Conservation (phyloP, 2,797 vertebrate species). For the Percopsis omiscomaycus region DNA sequence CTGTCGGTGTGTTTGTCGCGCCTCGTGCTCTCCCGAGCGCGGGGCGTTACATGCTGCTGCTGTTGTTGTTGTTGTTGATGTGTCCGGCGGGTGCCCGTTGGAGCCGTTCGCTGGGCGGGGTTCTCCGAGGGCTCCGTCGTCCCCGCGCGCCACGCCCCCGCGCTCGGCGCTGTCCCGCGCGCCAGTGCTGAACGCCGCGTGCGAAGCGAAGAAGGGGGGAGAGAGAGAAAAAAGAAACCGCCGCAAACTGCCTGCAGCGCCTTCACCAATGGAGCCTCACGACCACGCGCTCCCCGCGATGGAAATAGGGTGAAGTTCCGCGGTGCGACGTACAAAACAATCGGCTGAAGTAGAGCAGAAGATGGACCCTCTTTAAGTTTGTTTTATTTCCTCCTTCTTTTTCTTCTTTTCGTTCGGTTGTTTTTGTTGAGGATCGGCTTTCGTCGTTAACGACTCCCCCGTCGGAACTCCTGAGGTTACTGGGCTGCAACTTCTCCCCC, state of each 20-base stretch:
- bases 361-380: slow-evolving; percentile 43
- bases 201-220: slow-evolving; percentile 11
- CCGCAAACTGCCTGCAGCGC: slow-evolving; percentile 62
- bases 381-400: slow-evolving; percentile 36
- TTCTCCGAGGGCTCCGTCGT: slow-evolving; percentile 55
- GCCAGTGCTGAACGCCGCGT: slow-evolving; percentile 67
- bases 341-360: slow-evolving; percentile 39
- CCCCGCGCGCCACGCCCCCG: slow-evolving; percentile 67
- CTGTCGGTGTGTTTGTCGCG: too few relatives aligned
- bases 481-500: slow-evolving; percentile 59
- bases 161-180: slow-evolving; percentile 70
- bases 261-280: slow-evolving; percentile 46
- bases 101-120: slow-evolving; percentile 42
- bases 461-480: slow-evolving; percentile 30
- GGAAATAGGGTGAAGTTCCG: slow-evolving; percentile 57
- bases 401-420: not conserved
- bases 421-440: slow-evolving; percentile 35
- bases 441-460: not conserved
- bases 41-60: too few relatives aligned
- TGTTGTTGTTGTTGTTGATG: too few relatives aligned
- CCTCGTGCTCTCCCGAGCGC: too few relatives aligned
- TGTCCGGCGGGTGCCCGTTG: not conserved
- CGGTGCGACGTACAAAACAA: slow-evolving; percentile 30
- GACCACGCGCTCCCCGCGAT: slow-evolving; percentile 34
- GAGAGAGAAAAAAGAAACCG: not conserved